Evolutionary conservation across 2,113 vertebrate species (phyloP), one percentile per base, ranked within the genome.

Genomic region (Anas platyrhynchos): DNA sequence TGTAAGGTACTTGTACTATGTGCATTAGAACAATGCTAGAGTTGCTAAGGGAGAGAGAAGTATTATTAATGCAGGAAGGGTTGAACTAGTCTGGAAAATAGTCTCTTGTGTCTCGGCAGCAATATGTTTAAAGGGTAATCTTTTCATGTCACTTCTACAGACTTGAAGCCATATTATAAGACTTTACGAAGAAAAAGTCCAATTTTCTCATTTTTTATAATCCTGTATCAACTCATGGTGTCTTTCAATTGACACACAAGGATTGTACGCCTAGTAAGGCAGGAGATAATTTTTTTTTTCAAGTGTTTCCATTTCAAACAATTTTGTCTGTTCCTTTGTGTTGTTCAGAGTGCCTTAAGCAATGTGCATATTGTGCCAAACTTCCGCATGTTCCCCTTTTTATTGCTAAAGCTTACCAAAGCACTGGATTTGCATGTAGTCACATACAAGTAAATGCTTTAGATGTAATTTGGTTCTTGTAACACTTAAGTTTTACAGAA

Each of bases 121-220:
- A 44, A 0, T n/a, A 10, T 54, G 9, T 52, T 76, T 77, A 52
- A 77, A 76, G 48, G 29, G 58, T 54, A 23, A 17, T 79, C 31
- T 89, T 75, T 87, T 34, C 9, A 3, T 68, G 72, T 48, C 46
- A 22, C 59, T 89, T 91, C 26, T 77, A 4, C 34, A 23, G 38
- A 78, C 61, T n/a, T 61, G 43, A 76, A 68, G 14, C 18, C 80
- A 16, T 59, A 15, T 61, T 88, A 9, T 10, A 58, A 81, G 58
- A 74, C 16, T 41, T 66, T 11, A 38, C 26, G 1, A 5, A 32
- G 9, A 6, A 0, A 0, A 6, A 23, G 50, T 58, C 38, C 65
- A 73, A 48, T 18, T 86, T 12, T 20, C 1, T 67, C 27, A 21
- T 71, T 69, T 68, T 22, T 77, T 61, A 14, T 63, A 71, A 66